A percentile compares a stretch with the other conserved stretches of the same genome.
phyloP scores from a whole-genome alignment of 1,140 invertebrate species.

The Asobara japonica region DNA sequence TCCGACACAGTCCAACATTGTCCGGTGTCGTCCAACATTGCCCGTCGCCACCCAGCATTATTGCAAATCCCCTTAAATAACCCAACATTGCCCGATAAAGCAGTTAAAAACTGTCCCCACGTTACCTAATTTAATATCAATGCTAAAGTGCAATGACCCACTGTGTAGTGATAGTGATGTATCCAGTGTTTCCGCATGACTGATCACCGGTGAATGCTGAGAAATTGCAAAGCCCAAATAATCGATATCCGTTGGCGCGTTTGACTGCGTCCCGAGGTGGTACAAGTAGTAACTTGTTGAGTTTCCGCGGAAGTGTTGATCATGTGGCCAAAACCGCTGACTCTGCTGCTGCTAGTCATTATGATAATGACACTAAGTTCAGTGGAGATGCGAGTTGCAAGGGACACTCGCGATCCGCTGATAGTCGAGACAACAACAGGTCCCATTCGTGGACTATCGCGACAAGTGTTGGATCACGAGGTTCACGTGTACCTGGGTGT shows the following conservation, averaged over 20 bases:
- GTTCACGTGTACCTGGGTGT: conserved; percentile 93
- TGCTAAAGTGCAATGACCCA: conserved; percentile 13
- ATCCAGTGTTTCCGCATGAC: background rate
- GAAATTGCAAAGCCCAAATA: background rate
- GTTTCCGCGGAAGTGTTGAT: background rate
- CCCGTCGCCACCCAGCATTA: no score
- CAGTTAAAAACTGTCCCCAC: background rate
- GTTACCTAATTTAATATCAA: background rate
- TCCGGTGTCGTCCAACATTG: no score
- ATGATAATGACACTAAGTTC: background rate
- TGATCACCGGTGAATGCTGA: background rate
- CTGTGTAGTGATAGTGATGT: conserved; percentile 2
- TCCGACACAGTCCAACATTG: no score
- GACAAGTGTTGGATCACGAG: conserved; percentile 80
- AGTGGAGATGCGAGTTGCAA: conserved; percentile 35
- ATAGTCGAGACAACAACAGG: conserved; percentile 84
- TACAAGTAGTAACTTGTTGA: conserved; percentile 3
- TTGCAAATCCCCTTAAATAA: background rate
- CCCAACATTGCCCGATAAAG: background rate
- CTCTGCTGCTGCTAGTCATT: background rate
- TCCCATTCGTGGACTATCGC: conserved; percentile 78
- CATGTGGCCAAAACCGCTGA: background rate
- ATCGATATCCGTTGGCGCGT: background rate
- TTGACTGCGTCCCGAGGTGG: background rate
- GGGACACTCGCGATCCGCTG: conserved; percentile 75